Base-by-base conservation (phyloP, 2,797 vertebrate species). In the Halcyon leucocephala region DNA sequence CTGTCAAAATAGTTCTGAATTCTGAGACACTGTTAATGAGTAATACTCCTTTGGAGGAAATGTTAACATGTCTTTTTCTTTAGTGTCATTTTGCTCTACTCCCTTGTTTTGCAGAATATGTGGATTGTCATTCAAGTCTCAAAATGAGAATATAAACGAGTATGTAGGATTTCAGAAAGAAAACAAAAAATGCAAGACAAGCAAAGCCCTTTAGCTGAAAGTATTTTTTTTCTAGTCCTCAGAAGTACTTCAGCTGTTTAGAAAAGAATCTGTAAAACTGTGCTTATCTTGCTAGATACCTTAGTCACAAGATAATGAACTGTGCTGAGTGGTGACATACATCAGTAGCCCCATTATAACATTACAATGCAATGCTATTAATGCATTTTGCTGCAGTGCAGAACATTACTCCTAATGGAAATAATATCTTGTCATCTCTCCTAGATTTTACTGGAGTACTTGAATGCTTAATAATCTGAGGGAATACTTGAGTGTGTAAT, bases 371-470 rank as follows among this genome's bases (percentile, higher is more conserved):
- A 81, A 82, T 83, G 41, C 41, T 95, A 67, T 94, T 95, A 96
- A 65, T 70, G 61, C 91, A 70, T 91, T 96, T 97, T 96, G 86
- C 82, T 98, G 82, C 60, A 74, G 66, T 76, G 69, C 62, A 96
- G 83, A 96, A 72, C 64, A 67, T 86, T 93, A 64, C 60, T 96
- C 62, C 57, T 73, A 84, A 62, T 79, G 37, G 77, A 94, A 97
- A 76, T 55, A 86, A 82, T 28, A 62, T 93, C 92, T 95, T 49
- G 25, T 83, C 82, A 81, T 92, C 62, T 92, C 84, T 92, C 80
- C 82, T 48, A 42, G 91, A n/a, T 91, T 86, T 92, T 92, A 71
- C 95, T 95, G 88, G 55, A 92, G 62, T 83, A 90, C 52, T 92
- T 62, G 19, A 78, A 41, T 60, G 81, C 84, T 95, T 88, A 81